Percentiles rank a stretch among this genome's conserved stretches.
Conservation (phyloP, 2,113 vertebrate species). For the Grantiella picta region DNA sequence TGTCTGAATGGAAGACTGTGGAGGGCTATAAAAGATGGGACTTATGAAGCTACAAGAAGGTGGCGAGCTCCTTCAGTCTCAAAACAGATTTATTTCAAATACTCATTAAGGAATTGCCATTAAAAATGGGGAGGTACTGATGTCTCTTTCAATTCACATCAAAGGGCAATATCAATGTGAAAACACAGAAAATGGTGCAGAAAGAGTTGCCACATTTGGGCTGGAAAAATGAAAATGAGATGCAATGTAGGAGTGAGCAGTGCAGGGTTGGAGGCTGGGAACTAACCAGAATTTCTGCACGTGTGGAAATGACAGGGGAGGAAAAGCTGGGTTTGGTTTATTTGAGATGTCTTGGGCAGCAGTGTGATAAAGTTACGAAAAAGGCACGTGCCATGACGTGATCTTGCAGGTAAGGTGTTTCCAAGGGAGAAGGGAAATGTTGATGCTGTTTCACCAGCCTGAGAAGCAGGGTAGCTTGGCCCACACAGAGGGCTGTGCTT, state of each 20-base stretch:
- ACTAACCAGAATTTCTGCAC: not conserved
- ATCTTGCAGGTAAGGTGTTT: not conserved
- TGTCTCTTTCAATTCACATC: not conserved
- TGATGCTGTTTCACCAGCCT: not conserved
- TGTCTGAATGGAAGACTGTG: not conserved
- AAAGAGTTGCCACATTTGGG: not conserved
- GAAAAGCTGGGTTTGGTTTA: not conserved
- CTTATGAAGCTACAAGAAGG: not conserved
- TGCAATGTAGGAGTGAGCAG: not conserved
- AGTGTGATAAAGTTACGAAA: rapidly evolving
- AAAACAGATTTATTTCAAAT: not conserved
- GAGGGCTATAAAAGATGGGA: not conserved
- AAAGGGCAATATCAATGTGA: rapidly evolving
- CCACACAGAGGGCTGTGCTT: not conserved
- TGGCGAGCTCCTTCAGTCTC: not conserved
- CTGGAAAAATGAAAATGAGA: not conserved
- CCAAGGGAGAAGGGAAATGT: conserved; percentile 19
- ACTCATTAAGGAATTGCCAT: not conserved
- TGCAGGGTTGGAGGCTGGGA: rapidly evolving
- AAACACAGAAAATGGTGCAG: not conserved
- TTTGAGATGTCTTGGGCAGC: not conserved
- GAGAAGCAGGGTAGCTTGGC: not conserved
- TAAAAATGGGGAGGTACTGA: not conserved
- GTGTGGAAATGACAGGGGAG: not conserved
- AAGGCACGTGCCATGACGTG: not conserved